Conservation (phyloP, 2,797 vertebrate genomes). For the Botia almorhae region DNA sequence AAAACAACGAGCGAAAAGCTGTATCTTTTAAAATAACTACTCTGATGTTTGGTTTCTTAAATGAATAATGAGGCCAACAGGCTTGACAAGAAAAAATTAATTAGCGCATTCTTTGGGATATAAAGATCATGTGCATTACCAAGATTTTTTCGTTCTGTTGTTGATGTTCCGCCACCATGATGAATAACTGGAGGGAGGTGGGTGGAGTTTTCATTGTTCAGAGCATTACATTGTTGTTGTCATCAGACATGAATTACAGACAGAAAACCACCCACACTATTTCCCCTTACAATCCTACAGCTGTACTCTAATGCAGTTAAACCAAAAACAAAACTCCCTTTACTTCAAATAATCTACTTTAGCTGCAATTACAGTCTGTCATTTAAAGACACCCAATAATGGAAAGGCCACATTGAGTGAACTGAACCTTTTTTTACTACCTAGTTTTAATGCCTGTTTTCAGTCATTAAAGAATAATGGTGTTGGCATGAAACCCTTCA, state of each 20-base stretch:
- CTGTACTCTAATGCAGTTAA: conserved; percentile 45
- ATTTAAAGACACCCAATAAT: conserved; percentile 32
- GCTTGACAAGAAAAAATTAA: conserved; percentile 33
- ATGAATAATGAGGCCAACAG: conserved; percentile 42
- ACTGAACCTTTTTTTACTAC: conserved; percentile 53
- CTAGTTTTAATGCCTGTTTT: conserved; percentile 59
- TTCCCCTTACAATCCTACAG: conserved; percentile 53
- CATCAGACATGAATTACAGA: conserved; percentile 55
- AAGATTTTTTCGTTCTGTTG: conserved; percentile 26
- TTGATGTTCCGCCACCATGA: conserved; percentile 44
- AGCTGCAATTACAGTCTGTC: conserved; percentile 34
- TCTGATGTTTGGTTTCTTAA: conserved; percentile 38
- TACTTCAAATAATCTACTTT: conserved; percentile 39
- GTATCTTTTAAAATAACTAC: neutral
- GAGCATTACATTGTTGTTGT: conserved; percentile 55
- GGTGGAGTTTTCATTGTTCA: conserved; percentile 38
- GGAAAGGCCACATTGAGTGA: neutral
- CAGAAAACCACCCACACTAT: conserved; percentile 49
- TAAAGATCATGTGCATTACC: conserved; percentile 48
- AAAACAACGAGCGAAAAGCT: conserved; percentile 17
- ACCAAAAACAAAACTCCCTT: conserved; percentile 52
- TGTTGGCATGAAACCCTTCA: conserved; percentile 59
- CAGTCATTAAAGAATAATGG: conserved; percentile 71
- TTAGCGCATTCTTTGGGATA: conserved; percentile 27
- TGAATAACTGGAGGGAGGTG: conserved; percentile 53